Conservation (phyloP, 2,888 invertebrate species). For the Acanthosoma haemorrhoidale region DNA sequence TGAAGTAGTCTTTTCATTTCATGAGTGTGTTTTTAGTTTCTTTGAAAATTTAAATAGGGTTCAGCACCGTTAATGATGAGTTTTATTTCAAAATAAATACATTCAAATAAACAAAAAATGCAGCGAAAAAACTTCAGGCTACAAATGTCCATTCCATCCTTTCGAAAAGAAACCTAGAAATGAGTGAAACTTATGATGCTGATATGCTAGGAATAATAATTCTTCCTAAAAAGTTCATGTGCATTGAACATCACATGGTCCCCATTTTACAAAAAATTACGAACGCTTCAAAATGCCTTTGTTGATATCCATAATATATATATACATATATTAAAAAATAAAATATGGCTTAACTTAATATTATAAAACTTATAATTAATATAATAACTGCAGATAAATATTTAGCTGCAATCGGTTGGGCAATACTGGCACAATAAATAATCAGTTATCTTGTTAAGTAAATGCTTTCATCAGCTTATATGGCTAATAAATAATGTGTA, state of each 20-base stretch:
- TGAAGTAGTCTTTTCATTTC: neutral
- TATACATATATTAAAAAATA: neutral
- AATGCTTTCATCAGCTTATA: too few relatives aligned
- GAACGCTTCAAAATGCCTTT: neutral
- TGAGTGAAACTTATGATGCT: neutral
- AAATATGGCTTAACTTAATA: neutral
- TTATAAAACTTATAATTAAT: too few relatives aligned
- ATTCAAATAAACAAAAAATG: neutral
- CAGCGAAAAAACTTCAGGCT: neutral
- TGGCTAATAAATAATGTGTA: too few relatives aligned
- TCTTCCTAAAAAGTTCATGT: neutral
- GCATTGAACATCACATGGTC: slow-evolving; percentile 19
- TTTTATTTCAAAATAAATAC: neutral
- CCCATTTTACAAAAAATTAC: neutral
- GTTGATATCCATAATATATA: neutral
- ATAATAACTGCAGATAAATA: too few relatives aligned
- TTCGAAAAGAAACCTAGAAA: slow-evolving; percentile 24
- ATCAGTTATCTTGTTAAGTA: too few relatives aligned
- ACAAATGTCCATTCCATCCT: neutral
- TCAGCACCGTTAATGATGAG: neutral
- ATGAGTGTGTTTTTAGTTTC: neutral
- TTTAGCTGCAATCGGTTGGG: too few relatives aligned
- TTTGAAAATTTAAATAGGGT: neutral
- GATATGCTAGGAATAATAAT: slow-evolving; percentile 20
- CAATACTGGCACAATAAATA: too few relatives aligned